Base-by-base conservation (phyloP, 1,140 invertebrate species). In the Marisa cornuarietis region DNA sequence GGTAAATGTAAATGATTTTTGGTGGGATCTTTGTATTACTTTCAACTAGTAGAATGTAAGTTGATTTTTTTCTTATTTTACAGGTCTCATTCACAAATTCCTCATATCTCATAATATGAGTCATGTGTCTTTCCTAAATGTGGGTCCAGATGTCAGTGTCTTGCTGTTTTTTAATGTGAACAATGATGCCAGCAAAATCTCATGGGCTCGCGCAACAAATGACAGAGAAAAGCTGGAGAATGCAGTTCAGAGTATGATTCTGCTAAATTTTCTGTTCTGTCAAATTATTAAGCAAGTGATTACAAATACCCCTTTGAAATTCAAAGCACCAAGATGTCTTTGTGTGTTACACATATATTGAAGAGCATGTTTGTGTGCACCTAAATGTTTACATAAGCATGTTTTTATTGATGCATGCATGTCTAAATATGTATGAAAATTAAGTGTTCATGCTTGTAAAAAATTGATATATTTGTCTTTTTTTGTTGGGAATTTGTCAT, bases 171-270 rank as follows among this genome's bases (percentile, higher is more conserved):
- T 89, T 76, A 73, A 86, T 65, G 76, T 84, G 16, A 74, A 87
- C 0, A 79, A 86, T 76, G 96, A 96, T 89, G 89, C 95, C 68
- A 95, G 95, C 5, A 93, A 93, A 80, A 92, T 97, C 7, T 94
- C 92, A 31, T 98, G 96, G 96, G 94, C 94, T 11, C 95, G 96
- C 90, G 95, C 94, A 4, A 95, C 95, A 7, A 97, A 97, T 88
- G 94, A 92, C 84, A 91, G 93, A 84, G 88, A 88, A 0, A 90
- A 93, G 68, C 90, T 97, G 22, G 87, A 93, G 8, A 88, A 92
- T 14, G 93, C 94, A 75, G 88, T 97, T 63, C 83, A 89, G 69
- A 90, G 93, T 94, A 90, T 87, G 82, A 31, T 13, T 20, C 49
- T 18, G 54, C 9, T 58, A 14, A 11, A 58, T 18, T 14, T 58